Conservation (phyloP, 2,797 vertebrate species). For the Argentina silus region DNA sequence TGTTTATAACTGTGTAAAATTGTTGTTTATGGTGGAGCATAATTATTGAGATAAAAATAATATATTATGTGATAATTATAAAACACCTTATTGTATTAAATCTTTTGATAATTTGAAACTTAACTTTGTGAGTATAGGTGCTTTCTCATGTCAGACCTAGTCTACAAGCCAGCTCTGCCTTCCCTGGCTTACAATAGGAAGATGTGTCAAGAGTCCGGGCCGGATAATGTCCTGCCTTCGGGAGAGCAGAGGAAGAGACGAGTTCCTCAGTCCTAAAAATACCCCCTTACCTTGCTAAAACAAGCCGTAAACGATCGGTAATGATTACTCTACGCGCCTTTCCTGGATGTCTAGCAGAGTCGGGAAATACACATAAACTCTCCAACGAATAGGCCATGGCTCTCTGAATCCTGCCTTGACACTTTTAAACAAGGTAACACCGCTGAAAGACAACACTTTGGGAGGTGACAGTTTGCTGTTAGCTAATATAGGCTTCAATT, state of each 20-base stretch:
- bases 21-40: too few relatives aligned
- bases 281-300: constrained; percentile 34
- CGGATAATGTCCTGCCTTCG: constrained; percentile 18
- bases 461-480: not conserved
- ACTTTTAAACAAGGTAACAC: not conserved
- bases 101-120: not conserved
- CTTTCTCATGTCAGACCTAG: not conserved
- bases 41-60: too few relatives aligned
- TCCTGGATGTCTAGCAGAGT: not conserved
- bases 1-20: too few relatives aligned
- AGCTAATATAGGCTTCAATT: too few relatives aligned
- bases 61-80: too few relatives aligned
- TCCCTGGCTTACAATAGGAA: constrained; percentile 28
- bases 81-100: too few relatives aligned
- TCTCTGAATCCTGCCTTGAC: not conserved
- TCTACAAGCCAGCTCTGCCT: not conserved
- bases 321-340: constrained; percentile 3
- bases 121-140: not conserved
- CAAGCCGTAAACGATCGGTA: constrained; percentile 17
- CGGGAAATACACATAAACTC: not conserved
- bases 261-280: constrained; percentile 49
- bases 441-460: not conserved
- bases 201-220: constrained; percentile 20
- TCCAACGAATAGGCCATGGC: not conserved
- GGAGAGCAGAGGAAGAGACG: constrained; percentile 35